These are phyloP conservation scores for Amphipoea lucens DNA, from an alignment of 2,888 invertebrate genomes.

Conservation along the genomic window DNA sequence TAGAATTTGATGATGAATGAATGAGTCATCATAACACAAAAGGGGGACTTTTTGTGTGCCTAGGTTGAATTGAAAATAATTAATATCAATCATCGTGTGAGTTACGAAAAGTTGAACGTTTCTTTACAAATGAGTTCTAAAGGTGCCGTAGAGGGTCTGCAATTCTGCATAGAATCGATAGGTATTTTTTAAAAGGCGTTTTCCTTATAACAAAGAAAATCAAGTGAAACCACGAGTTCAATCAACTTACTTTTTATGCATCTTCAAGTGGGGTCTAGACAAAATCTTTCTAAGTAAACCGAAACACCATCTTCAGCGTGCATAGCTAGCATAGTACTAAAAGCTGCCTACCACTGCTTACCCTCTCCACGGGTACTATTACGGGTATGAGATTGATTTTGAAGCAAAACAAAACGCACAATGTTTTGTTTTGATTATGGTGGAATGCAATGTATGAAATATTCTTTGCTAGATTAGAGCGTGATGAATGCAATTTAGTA, in stretches of 20 bases:
- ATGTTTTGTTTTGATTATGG: background rate
- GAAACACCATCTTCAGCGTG: background rate
- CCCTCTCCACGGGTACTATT: background rate
- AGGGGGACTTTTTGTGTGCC: conserved; percentile 56
- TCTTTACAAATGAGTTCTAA: background rate
- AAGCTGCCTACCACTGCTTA: background rate
- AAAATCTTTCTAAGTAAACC: background rate
- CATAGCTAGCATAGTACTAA: background rate
- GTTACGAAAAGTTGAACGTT: background rate
- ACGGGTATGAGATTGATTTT: background rate
- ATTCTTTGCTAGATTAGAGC: background rate
- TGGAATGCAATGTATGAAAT: background rate
- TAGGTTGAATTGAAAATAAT: conserved; percentile 4
- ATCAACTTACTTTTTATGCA: background rate
- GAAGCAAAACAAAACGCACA: conserved; percentile 14
- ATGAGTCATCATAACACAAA: background rate
- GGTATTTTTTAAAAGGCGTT: background rate
- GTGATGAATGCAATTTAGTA: background rate
- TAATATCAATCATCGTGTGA: background rate
- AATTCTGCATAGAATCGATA: background rate
- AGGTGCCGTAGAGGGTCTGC: background rate
- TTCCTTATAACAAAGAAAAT: no score
- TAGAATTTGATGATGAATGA: conserved; percentile 11
- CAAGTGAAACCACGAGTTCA: background rate
- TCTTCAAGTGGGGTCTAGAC: no score